Evolutionary conservation across 2,797 vertebrate genomes (phyloP), one percentile per base, ranked within the genome.

Genomic region (Nyctibius grandis): DNA sequence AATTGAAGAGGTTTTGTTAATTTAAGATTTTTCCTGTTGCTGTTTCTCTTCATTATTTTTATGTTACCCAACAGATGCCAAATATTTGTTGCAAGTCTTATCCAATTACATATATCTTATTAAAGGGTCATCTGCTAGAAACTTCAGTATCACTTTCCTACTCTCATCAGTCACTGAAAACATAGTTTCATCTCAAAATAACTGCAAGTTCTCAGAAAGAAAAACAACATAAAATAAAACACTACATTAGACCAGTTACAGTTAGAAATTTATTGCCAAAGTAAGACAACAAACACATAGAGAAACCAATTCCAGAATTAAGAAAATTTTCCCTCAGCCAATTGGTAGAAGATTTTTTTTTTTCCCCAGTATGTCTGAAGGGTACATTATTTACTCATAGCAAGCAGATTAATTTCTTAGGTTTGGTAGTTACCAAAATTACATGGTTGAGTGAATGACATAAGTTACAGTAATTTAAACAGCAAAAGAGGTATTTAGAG

Each of bases 41-140:
- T 67, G 63, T 87, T 95, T 86, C 50, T 75, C 76, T 64, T 86
- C 44, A 51, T 77, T 90, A 84, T 81, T 88, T 93, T 84, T 85
- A 70, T 68, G 69, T 81, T 90, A 60, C 42, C 9, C 80, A 96
- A 90, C 83, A 91, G 92, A 93, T 85, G 80, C 63, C 29, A 21
- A 73, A 16, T 81, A 86, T 78, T 91, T 95, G 36, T 78, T 79
- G 51, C 61, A 76, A 84, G 54, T 91, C 82, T 81, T 16, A 78
- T 18, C 77, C 65, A 79, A 79, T 69, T 88, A 75, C 44, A 76
- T 36, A 21, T 31, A 70, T 68, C 76, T 92, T 80, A 92, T 67
- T 65, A 85, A 72, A 91, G 82, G 47, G 74, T 87, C 80, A 91
- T 63, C 82, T 86, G 59, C 83, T 44, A 73, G 51, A 76, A 93